Evolutionary conservation across 2,888 invertebrate species (phyloP), one percentile per base, ranked within the genome.

Genomic region (Galerucella pusilla): DNA sequence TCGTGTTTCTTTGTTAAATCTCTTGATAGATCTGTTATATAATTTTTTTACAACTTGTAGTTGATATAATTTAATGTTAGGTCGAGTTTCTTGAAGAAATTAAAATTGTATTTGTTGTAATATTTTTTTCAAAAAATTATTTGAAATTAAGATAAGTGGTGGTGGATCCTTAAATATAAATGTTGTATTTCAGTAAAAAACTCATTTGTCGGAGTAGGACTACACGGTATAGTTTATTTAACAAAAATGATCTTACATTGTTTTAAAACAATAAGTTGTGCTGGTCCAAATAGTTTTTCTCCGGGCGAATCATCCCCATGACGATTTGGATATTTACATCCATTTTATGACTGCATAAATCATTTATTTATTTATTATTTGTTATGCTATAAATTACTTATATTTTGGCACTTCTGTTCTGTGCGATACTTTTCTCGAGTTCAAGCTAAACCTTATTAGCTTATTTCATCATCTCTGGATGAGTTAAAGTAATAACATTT

Each of bases 11-110:
- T 54, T 63, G 69, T 60, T 70, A 45, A 60, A 65, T 66, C 52
- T 70, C 72, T 65, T 65, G 16, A 60, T 60, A 67, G 72, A 72
- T 72, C 72, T 72, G 72, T 66, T 72, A 64, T 63, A 67, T 59
- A 66, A 72, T 45, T 72, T 72, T 72, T 67, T 60, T 66, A 66
- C 59, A 49, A 7, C 16, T 65, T 11, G 49, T 73, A 76, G 75
- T 69, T 76, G 57, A 57, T 68, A 77, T 73, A 20, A 74, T 73
- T 72, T 71, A 76, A 20, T 45, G 35, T 54, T 52, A 71, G 57
- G 42, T 35, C 16, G 45, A 64, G 6, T 45, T 46, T 65, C 7
- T 45, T 45, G 11, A 35, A 28, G 14, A 61, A 63, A 65, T 20
- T 16, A 12, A 65, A 65, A 65, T n/a, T 16, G 45, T 46, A 65